Evolutionary conservation across 1,140 invertebrate genomes (phyloP), one percentile per base, ranked within the genome.

Genomic region (Tachypleus tridentatus): DNA sequence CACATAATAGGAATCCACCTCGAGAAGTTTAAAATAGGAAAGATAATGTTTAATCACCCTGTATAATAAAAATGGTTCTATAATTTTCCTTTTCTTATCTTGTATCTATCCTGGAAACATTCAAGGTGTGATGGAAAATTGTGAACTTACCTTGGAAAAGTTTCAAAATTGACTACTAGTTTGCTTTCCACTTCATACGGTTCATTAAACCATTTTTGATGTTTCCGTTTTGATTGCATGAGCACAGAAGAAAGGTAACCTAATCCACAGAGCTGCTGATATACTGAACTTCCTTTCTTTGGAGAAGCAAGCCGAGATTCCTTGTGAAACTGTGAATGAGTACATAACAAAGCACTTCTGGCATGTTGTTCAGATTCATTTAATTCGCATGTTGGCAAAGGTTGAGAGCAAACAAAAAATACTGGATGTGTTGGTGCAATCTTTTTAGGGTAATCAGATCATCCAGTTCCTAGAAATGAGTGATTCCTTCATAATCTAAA

Each of bases 291-390:
- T 58, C 54, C 51, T n/a, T 61, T 8, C 11, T n/a, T 51, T 57
- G 60, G 10, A 61, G 62, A 60, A 64, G 63, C 29, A 29, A 29
- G 51, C 63, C 64, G 57, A 64, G 63, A 60, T 57, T 64, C 51
- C 66, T 64, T 60, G 64, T 67, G 29, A 29, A 63, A 67, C 49
- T 64, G 66, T 51, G 66, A 61, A 47, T 7, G 48, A 57, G n/a
- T n/a, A 47, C 8, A 6, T 52, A 5, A 47, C 7, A 9, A n/a
- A 58, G 52, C 51, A 8, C 10, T 49, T 61, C 63, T 59, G 29
- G 75, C 71, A 63, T 79, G 79, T 68, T 82, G 82, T 67, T 83
- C 80, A 7, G 82, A 83, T 72, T 83, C 82, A 3, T 81, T 83
- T 5, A 82, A 67, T 64, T 81, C 80, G 6, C 73, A 76, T 51